A percentile compares a stretch with the other conserved stretches of the same genome.
phyloP scores from a whole-genome alignment of 2,113 vertebrate genomes.

The Petroica traversi region DNA sequence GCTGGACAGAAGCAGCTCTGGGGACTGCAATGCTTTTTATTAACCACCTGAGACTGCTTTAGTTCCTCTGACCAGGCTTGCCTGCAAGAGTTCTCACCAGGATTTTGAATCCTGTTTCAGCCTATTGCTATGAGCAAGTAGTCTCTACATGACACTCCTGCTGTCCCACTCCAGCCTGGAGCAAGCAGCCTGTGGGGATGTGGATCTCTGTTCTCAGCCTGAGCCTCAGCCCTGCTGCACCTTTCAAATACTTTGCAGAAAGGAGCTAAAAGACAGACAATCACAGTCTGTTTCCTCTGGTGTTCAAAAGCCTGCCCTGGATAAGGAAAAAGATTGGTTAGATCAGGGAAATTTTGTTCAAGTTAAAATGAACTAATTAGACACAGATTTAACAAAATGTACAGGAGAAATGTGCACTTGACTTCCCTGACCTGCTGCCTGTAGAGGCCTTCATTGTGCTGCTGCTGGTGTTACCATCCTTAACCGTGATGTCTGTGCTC shows the following conservation, averaged over 20 bases:
- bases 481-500: not conserved
- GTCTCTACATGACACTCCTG: fast-evolving
- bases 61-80: not conserved
- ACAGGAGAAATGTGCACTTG: not conserved
- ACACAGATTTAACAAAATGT: not conserved
- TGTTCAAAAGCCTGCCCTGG: not conserved
- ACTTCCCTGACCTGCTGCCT: not conserved
- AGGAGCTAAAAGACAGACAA: not conserved
- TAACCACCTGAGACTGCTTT: not conserved
- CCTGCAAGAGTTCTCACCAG: not conserved
- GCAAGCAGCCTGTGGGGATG: not conserved
- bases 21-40: not conserved
- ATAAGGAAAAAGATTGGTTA: not conserved
- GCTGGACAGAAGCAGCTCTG: not conserved
- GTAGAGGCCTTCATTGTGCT: not conserved
- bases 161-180: not conserved
- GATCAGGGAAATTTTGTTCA: not conserved
- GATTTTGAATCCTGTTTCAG: not conserved
- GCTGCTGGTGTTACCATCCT: not conserved
- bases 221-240: not conserved
- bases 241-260: not conserved
- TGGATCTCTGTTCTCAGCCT: not conserved
- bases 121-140: not conserved
- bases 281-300: not conserved
- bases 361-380: not conserved